These are phyloP conservation scores for Neodiprion lecontei DNA, from an alignment of 1,140 invertebrate genomes.

Conservation along the genomic window DNA sequence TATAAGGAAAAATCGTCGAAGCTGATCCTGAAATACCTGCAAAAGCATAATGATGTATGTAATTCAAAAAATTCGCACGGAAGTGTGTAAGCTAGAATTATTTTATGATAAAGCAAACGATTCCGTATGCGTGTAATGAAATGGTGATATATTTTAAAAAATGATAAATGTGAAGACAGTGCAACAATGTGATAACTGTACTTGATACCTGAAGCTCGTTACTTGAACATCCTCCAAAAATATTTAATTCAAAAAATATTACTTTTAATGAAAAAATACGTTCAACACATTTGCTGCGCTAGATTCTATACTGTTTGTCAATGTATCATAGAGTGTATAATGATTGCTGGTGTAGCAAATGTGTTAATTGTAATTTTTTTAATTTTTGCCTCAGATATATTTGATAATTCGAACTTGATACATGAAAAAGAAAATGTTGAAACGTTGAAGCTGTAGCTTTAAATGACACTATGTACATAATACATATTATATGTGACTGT, in stretches of 20 bases:
- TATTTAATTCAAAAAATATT: not conserved
- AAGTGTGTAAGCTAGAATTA: too few species aligned
- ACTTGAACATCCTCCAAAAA: conserved; percentile 10
- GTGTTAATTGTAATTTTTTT: not conserved
- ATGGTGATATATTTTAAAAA: conserved; percentile 6
- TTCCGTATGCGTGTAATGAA: not conserved
- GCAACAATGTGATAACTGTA: conserved; percentile 46
- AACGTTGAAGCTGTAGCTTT: not conserved
- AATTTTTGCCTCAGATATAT: not conserved
- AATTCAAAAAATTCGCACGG: too few species aligned
- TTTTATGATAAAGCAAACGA: too few species aligned
- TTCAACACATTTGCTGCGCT: not conserved
- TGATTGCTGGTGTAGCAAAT: too few species aligned
- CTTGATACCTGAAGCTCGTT: conserved; percentile 31
- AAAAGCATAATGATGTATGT: not conserved
- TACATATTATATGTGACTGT: not conserved
- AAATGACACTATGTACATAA: not conserved
- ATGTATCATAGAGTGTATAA: too few species aligned
- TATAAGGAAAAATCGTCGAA: not conserved
- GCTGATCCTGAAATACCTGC: not conserved
- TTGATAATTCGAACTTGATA: not conserved
- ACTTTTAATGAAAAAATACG: not conserved
- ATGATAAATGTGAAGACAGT: conserved; percentile 27
- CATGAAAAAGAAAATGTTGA: not conserved
- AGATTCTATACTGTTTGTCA: too few species aligned